Evolutionary conservation across 2,113 vertebrate species (phyloP).

Genomic region (Paratilapia polleni): DNA sequence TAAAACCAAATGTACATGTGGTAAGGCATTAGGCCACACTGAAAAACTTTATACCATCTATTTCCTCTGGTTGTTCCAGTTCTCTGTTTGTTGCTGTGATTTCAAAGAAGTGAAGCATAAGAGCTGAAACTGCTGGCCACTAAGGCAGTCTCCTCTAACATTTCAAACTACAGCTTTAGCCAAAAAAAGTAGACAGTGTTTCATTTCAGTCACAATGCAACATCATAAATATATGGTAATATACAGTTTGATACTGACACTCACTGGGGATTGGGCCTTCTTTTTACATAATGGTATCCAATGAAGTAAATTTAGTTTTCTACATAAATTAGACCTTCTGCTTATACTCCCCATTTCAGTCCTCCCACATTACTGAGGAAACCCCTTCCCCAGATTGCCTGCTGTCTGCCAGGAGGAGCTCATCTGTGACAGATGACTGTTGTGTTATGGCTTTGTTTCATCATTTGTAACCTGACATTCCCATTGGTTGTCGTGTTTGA

Average conservation of each 20-base stretch:
- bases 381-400: constrained; percentile 44
- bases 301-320: constrained; percentile 8
- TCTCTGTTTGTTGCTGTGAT: background rate
- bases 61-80: constrained; percentile 22
- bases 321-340: constrained; percentile 10
- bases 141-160: background rate
- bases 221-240: background rate
- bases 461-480: constrained; percentile 53
- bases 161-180: background rate
- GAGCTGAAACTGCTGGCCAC: background rate
- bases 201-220: background rate
- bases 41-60: constrained; percentile 30
- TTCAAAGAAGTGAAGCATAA: constrained; percentile 8
- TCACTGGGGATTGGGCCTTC: background rate
- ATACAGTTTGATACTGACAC: background rate
- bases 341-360: background rate
- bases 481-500: constrained; percentile 17
- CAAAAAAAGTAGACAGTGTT: background rate
- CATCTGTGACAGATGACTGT: constrained; percentile 52
- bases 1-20: constrained; percentile 69
- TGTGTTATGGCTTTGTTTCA: constrained; percentile 31
- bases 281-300: background rate
- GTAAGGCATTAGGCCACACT: constrained; percentile 34
- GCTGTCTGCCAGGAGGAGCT: background rate
- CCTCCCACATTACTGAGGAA: constrained; percentile 47